Percentiles rank a stretch among this genome's conserved stretches.
phyloP scores from a whole-genome alignment of 2,888 invertebrate species.

The Noctua comes region DNA sequence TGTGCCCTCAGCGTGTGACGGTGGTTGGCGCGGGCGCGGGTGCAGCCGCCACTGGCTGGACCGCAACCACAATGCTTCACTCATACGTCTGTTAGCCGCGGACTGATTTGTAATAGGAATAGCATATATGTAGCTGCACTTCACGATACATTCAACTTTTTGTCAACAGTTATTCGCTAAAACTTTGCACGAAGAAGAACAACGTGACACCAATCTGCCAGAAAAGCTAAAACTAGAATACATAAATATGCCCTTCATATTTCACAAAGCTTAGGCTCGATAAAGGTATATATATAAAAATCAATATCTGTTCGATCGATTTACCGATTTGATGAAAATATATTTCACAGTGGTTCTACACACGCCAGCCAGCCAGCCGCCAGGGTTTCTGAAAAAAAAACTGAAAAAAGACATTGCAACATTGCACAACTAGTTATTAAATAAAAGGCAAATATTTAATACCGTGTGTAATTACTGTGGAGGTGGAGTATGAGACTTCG shows the following conservation, averaged over 20 bases:
- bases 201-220: neutral
- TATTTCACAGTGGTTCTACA: too few relatives aligned
- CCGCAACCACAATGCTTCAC: conserved; percentile 66
- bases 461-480: neutral
- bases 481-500: neutral
- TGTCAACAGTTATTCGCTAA: neutral
- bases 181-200: neutral
- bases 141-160: neutral
- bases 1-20: conserved; percentile 31
- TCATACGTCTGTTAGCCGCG: conserved; percentile 56
- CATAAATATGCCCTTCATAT: too few relatives aligned
- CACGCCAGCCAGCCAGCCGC: too few relatives aligned
- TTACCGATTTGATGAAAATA: too few relatives aligned
- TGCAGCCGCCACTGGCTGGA: conserved; percentile 39
- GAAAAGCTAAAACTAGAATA: neutral
- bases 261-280: conserved; percentile 1
- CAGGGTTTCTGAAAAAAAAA: too few relatives aligned
- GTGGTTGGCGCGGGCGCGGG: conserved; percentile 27
- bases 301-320: too few relatives aligned
- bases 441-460: conserved; percentile 39
- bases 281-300: neutral
- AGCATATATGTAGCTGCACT: neutral
- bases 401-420: neutral
- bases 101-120: conserved; percentile 27
- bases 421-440: neutral